Percentiles rank a stretch among this genome's conserved stretches.
Evolutionary conservation across 2,113 vertebrate genomes (phyloP).

Genomic region (Ceyx margarethae): DNA sequence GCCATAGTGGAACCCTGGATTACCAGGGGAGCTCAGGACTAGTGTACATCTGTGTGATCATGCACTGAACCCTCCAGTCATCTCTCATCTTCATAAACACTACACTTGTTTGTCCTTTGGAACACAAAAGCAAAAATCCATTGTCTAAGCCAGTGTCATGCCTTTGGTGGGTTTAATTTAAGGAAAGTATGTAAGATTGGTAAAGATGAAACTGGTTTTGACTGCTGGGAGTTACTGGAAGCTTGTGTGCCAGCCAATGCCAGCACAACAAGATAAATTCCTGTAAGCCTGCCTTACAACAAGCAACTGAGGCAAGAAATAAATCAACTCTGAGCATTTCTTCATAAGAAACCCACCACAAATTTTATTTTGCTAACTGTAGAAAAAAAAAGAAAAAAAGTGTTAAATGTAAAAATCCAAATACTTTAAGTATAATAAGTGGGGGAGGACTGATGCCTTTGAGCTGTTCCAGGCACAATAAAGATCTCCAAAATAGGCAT

Average conservation of each 20-base stretch:
- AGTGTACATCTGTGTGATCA: fast-evolving
- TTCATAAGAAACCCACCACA: neutral
- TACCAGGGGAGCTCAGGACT: neutral
- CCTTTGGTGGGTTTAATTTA: neutral
- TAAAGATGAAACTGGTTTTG: neutral
- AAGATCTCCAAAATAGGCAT: neutral
- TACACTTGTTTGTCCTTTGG: neutral
- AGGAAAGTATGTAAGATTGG: neutral
- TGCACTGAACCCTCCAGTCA: neutral
- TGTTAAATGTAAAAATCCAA: neutral
- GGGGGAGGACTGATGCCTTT: neutral
- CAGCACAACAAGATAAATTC: neutral
- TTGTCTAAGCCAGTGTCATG: neutral
- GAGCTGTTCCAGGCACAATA: neutral
- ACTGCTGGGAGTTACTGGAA: neutral
- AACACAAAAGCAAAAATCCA: neutral
- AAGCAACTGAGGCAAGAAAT: neutral
- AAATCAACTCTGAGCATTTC: neutral
- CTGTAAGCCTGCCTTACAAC: conserved; percentile 1
- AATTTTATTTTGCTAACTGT: neutral
- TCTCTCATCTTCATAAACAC: neutral
- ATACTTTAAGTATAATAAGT: neutral
- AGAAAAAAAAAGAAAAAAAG: neutral
- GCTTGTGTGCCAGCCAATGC: neutral
- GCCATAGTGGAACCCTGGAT: neutral